These are phyloP conservation scores for Folsomia manolachei DNA, from an alignment of 2,888 invertebrate genomes.

Conservation along the genomic window DNA sequence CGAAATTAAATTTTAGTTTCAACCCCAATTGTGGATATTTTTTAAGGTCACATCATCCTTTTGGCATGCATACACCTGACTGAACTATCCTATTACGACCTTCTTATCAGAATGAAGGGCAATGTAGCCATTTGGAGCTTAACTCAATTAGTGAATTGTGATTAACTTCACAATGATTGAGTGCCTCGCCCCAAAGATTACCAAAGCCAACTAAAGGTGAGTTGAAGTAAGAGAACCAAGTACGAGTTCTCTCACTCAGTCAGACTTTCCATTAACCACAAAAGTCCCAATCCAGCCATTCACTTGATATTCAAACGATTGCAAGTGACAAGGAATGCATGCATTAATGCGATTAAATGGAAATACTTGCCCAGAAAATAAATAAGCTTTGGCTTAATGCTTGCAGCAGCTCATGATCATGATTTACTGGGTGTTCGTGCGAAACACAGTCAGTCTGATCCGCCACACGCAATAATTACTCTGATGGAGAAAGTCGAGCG, in stretches of 20 bases:
- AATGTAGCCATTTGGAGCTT: neutral
- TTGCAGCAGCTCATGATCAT: conserved; percentile 8
- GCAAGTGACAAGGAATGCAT: neutral
- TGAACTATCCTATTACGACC: neutral
- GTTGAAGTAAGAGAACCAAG: neutral
- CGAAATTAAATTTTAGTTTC: too few species aligned
- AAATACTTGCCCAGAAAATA: neutral
- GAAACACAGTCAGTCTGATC: conserved; percentile 1
- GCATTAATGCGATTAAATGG: conserved; percentile 13
- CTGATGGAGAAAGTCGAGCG: neutral
- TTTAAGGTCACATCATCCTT: neutral
- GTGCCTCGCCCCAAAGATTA: neutral
- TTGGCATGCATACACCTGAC: neutral
- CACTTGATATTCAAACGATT: neutral
- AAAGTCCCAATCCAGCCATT: neutral
- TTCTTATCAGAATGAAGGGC: too few species aligned
- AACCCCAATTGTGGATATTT: too few species aligned
- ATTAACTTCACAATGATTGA: neutral
- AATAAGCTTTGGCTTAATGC: neutral
- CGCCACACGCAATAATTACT: neutral
- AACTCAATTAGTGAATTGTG: neutral
- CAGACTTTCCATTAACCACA: too few species aligned
- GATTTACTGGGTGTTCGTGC: conserved; percentile 16
- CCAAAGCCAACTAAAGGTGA: too few species aligned
- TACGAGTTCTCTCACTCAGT: neutral